phyloP scores from a whole-genome alignment of 2,888 invertebrate genomes.

The Periphyllus acericola region DNA sequence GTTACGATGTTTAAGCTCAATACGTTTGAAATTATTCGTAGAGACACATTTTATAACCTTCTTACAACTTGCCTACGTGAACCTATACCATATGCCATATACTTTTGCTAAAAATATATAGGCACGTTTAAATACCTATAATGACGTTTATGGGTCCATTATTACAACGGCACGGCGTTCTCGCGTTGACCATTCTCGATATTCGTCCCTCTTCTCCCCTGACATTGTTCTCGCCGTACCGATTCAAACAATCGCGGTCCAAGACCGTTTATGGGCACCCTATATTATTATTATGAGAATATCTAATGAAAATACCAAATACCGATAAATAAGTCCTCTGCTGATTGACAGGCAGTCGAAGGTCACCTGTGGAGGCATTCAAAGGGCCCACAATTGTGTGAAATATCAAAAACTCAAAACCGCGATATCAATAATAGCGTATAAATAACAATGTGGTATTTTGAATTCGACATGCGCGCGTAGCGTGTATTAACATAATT shows the following conservation, averaged over 20 bases:
- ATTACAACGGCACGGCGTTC: background rate
- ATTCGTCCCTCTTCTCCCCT: constrained; percentile 12
- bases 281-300: constrained; percentile 38
- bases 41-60: too few relatives aligned
- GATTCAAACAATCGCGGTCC: constrained; percentile 28
- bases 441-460: constrained; percentile 22
- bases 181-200: constrained; percentile 21
- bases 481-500: constrained; percentile 36
- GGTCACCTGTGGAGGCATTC: constrained; percentile 56
- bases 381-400: constrained; percentile 45
- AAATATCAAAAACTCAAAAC: constrained; percentile 34
- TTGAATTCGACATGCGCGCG: background rate
- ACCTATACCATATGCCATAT: too few relatives aligned
- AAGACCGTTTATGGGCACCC: constrained; percentile 12
- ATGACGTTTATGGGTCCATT: background rate
- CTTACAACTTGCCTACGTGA: too few relatives aligned
- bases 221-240: constrained; percentile 35
- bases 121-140: background rate
- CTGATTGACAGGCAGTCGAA: constrained; percentile 56
- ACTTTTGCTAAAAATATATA: too few relatives aligned
- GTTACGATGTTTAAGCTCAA: too few relatives aligned
- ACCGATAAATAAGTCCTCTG: constrained; percentile 45
- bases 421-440: constrained; percentile 10
- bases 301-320: constrained; percentile 53
- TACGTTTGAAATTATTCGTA: too few relatives aligned